Evolutionary conservation across 2,888 invertebrate species (phyloP).

Genomic region (Eumerus sabulonum): DNA sequence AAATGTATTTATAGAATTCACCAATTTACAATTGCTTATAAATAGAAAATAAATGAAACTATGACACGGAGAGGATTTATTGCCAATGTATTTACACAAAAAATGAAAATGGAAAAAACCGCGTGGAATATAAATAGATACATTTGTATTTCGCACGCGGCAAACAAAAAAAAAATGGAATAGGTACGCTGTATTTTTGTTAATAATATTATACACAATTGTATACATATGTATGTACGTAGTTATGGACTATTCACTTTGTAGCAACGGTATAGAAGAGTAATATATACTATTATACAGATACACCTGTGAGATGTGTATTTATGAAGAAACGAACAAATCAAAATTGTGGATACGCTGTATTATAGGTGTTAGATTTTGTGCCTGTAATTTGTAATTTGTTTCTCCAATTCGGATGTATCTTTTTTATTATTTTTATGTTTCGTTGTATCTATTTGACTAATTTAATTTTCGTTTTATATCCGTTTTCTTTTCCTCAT

Average conservation of each 20-base stretch:
- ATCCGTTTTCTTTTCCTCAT: not conserved
- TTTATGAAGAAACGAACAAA: conserved; percentile 21
- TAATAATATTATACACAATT: conserved; percentile 50
- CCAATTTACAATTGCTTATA: conserved; percentile 56
- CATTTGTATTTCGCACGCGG: conserved; percentile 30
- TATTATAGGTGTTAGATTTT: conserved; percentile 48
- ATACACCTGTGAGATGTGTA: conserved; percentile 44
- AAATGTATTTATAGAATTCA: conserved; percentile 55
- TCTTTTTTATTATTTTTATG: conserved; percentile 26
- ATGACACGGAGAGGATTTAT: not conserved
- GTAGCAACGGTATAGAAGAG: conserved; percentile 18
- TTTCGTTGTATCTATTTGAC: conserved; percentile 58
- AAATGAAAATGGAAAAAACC: conserved; percentile 3
- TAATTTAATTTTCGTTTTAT: conserved; percentile 43
- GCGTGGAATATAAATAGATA: conserved; percentile 9
- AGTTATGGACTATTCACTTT: conserved; percentile 29
- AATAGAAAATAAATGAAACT: conserved; percentile 17
- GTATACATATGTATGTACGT: conserved; percentile 11
- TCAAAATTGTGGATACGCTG: not conserved
- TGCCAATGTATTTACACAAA: conserved; percentile 61
- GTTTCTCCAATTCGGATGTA: conserved; percentile 47
- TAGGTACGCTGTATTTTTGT: conserved; percentile 49
- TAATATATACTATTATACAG: no score
- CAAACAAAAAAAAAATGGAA: conserved; percentile 16
- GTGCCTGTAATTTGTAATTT: conserved; percentile 58